Evolutionary conservation across 2,113 vertebrate species (phyloP).

Genomic region (Gambusia holbrooki): DNA sequence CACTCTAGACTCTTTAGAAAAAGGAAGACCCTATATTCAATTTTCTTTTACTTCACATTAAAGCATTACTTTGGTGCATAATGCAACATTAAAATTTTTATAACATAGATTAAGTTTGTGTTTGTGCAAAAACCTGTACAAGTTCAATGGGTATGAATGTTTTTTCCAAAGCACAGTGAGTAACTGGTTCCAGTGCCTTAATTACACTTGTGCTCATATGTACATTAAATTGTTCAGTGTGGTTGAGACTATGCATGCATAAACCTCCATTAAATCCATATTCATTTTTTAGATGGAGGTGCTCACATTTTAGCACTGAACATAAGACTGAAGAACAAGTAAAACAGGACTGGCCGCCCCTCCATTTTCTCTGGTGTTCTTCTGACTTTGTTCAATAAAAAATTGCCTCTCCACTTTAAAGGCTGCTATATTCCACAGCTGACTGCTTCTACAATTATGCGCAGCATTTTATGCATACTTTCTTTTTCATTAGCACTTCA

Average conservation of each 20-base stretch:
- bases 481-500: conserved; percentile 60
- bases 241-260: neutral
- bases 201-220: neutral
- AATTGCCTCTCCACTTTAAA: conserved; percentile 45
- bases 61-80: no score
- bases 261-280: conserved; percentile 3
- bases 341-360: conserved; percentile 7
- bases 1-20: no score
- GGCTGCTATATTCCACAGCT: conserved; percentile 54
- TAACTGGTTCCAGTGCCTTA: no score
- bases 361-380: conserved; percentile 17
- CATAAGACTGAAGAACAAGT: conserved; percentile 35
- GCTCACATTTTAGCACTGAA: conserved; percentile 36
- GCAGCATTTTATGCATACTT: conserved; percentile 51
- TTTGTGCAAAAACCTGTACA: neutral
- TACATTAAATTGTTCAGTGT: neutral
- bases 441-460: conserved; percentile 55
- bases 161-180: neutral
- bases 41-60: no score
- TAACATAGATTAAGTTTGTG: neutral
- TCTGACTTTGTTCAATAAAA: conserved; percentile 59
- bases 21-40: no score
- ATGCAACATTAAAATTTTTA: no score
- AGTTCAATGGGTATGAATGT: neutral
- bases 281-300: conserved; percentile 14